Base-by-base conservation (phyloP, 2,888 invertebrate genomes). In the Drosophila pseudotakahashii region DNA sequence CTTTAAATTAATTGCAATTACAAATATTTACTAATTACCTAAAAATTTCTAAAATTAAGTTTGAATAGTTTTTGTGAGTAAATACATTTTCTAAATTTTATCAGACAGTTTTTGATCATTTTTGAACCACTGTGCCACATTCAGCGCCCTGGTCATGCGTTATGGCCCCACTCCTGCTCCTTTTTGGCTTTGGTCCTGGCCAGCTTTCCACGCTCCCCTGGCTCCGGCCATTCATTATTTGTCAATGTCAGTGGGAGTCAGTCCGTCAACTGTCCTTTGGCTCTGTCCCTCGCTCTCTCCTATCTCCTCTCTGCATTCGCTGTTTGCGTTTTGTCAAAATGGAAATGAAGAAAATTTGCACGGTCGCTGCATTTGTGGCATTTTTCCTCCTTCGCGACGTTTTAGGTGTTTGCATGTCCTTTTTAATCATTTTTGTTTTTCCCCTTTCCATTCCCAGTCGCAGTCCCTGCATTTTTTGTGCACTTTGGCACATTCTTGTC, bases 261-360 rank as follows among this genome's bases (percentile, higher is more conserved):
- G 89, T 81, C 86, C 88, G 86, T 85, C 86, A 89, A 88, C 76
- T 86, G 86, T 79, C 61, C 42, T 19, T 14, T 26, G 26, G 26
- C 23, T 34, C 14, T 45, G 13, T 34, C 48, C 37, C n/a, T 1
- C 37, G 23, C 41, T 9, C 39, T 36, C 19, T 55, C 41, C 14
- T 19, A 23, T 16, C 50, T 42, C 41, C 14, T 19, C 32, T 16
- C 50, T 42, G 50, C 39, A 34, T 30, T 72, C 75, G 66, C 57
- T 87, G 88, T 89, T 88, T 89, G 89, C 89, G 86, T 89, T 86
- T 89, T 89, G 88, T 89, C 86, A 85, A 89, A 87, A 89, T 89
- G 89, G 86, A 87, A 89, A 89, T 89, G 80, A 79, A 89, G 89
- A 89, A 89, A 89, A 89, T 89, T 89, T 88, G 88, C 82, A 89